These are phyloP conservation scores for Aplysia californica DNA, from an alignment of 1,140 invertebrate genomes.

Conservation along the genomic window DNA sequence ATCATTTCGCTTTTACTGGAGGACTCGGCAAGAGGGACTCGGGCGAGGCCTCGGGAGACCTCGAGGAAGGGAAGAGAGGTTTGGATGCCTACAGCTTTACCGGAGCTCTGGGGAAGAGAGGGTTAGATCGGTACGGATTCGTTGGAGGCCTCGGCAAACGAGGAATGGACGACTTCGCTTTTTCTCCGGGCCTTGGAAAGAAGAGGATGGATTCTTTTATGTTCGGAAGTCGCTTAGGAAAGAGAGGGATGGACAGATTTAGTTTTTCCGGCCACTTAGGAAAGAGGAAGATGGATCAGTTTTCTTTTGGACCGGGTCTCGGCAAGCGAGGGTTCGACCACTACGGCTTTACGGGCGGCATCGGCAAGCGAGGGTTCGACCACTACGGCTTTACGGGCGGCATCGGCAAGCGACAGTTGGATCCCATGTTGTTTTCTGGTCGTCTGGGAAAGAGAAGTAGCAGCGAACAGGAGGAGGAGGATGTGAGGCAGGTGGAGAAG, in stretches of 20 bases:
- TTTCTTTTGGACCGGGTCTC: background rate
- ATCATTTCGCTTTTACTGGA: background rate
- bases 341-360: constrained; percentile 16
- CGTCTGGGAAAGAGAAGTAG: constrained; percentile 14
- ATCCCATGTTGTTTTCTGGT: background rate
- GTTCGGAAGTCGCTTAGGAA: constrained; percentile 13
- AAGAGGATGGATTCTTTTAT: background rate
- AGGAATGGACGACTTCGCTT: constrained; percentile 4
- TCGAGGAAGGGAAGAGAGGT: background rate
- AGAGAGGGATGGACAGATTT: constrained; percentile 19
- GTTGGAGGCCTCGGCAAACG: constrained; percentile 9
- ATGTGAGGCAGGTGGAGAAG: too few relatives aligned
- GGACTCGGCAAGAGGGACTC: background rate
- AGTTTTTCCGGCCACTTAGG: constrained; percentile 12
- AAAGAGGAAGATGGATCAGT: constrained; percentile 9
- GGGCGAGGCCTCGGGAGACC: background rate
- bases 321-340: constrained; percentile 6
- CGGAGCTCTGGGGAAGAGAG: constrained; percentile 6
- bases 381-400: constrained; percentile 3
- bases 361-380: constrained; percentile 18
- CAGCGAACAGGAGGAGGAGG: too few relatives aligned
- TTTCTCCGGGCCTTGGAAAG: constrained; percentile 10
- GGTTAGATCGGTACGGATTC: background rate
- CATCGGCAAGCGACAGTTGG: constrained; percentile 12
- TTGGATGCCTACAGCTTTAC: background rate